These are phyloP conservation scores for Patella depressa DNA, from an alignment of 2,888 invertebrate genomes.

Conservation along the genomic window DNA sequence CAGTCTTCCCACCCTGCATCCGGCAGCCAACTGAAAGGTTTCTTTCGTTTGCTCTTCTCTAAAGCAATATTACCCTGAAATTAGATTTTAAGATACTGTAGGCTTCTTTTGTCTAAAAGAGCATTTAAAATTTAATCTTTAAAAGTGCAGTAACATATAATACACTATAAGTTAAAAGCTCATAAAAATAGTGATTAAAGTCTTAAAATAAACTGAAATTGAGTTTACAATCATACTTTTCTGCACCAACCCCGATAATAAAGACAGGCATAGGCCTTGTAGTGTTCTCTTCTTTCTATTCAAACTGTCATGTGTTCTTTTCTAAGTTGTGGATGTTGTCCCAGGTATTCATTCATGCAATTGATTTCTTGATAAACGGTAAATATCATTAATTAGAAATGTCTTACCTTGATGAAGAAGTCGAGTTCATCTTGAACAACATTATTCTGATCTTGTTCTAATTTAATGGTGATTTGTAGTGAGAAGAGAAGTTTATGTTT, in stretches of 20 bases:
- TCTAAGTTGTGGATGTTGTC: not conserved
- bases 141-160: not conserved
- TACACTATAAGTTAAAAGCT: not conserved
- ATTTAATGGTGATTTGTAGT: slow-evolving; percentile 89
- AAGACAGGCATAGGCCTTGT: not conserved
- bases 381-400: not conserved
- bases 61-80: slow-evolving; percentile 78
- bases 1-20: slow-evolving; percentile 87
- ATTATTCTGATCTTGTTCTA: slow-evolving; percentile 80
- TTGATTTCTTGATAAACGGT: not conserved
- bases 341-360: not conserved
- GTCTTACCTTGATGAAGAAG: slow-evolving; percentile 87
- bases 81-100: not conserved
- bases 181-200: not conserved
- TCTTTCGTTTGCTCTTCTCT: slow-evolving; percentile 79
- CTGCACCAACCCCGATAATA: not conserved
- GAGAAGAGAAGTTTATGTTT: slow-evolving; percentile 91
- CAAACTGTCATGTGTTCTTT: too few species aligned
- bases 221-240: not conserved
- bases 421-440: slow-evolving; percentile 83
- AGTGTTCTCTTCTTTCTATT: too few species aligned
- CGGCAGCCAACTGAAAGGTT: slow-evolving; percentile 83
- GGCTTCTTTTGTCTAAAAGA: not conserved
- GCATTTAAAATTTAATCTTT: not conserved
- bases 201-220: too few species aligned